Evolutionary conservation across 2,888 invertebrate species (phyloP).

Genomic region (Ptycholaimellus sp.): DNA sequence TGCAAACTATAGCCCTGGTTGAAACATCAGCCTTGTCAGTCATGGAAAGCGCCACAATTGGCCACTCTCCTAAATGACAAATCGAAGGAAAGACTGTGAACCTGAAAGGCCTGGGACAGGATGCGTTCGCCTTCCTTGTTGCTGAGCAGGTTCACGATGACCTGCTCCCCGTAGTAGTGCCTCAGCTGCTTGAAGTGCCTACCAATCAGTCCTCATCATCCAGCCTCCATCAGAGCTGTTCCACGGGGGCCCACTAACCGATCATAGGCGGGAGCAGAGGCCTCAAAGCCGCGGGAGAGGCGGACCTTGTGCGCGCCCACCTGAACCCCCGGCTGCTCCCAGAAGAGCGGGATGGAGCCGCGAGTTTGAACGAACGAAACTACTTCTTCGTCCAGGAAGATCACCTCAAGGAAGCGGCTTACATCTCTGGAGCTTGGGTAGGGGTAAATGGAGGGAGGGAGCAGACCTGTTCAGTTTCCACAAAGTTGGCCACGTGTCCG

Average conservation of each 20-base stretch:
- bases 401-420: constrained; percentile 19
- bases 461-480: constrained; percentile 84
- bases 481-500: constrained; percentile 97
- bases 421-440: too few relatives aligned
- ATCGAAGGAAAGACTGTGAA: too few relatives aligned
- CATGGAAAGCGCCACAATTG: too few relatives aligned
- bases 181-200: constrained; percentile 35
- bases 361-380: constrained; percentile 64
- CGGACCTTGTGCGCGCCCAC: constrained; percentile 96
- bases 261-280: constrained; percentile 72
- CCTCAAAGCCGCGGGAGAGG: constrained; percentile 77
- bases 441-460: not conserved
- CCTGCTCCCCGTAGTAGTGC: constrained; percentile 64
- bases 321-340: constrained; percentile 84
- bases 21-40: too few relatives aligned
- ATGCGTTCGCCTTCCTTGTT: constrained; percentile 90
- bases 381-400: constrained; percentile 50
- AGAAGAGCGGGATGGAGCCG: constrained; percentile 89
- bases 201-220: not conserved
- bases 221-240: not conserved
- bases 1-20: too few relatives aligned
- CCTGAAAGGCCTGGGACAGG: constrained; percentile 69
- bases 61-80: too few relatives aligned
- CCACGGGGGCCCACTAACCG: constrained; percentile 29
- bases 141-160: constrained; percentile 65